Percentiles rank a stretch among this genome's conserved stretches.
Conservation (phyloP, 2,113 vertebrate genomes). For the Clarias gariepinus region DNA sequence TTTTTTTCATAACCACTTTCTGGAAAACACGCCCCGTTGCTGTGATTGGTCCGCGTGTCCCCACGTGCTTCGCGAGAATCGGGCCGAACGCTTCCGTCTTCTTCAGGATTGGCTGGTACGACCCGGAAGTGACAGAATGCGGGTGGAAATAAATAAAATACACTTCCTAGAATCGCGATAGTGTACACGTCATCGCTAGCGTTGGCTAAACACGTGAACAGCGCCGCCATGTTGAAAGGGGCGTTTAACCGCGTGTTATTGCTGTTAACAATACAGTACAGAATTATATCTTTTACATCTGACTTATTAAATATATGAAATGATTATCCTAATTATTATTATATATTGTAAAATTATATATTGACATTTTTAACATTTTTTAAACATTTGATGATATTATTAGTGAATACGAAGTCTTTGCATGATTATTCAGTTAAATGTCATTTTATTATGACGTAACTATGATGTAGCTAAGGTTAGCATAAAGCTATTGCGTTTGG, state of each 20-base stretch:
- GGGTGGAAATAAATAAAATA: neutral
- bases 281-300: neutral
- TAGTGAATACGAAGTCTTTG: no score
- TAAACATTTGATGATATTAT: neutral
- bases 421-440: neutral
- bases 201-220: neutral
- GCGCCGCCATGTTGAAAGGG: neutral
- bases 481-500: neutral
- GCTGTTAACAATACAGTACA: neutral
- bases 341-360: no score
- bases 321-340: no score
- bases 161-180: conserved; percentile 51
- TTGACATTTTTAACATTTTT: neutral
- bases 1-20: neutral
- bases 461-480: neutral
- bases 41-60: neutral
- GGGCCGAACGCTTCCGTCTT: neutral
- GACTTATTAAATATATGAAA: no score
- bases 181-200: conserved; percentile 52
- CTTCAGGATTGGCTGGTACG: neutral
- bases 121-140: neutral
- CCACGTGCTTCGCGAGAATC: no score
- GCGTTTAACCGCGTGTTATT: neutral
- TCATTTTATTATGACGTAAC: neutral
- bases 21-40: neutral